phyloP scores from a whole-genome alignment of 2,888 invertebrate genomes.

The Dusona sp. region DNA sequence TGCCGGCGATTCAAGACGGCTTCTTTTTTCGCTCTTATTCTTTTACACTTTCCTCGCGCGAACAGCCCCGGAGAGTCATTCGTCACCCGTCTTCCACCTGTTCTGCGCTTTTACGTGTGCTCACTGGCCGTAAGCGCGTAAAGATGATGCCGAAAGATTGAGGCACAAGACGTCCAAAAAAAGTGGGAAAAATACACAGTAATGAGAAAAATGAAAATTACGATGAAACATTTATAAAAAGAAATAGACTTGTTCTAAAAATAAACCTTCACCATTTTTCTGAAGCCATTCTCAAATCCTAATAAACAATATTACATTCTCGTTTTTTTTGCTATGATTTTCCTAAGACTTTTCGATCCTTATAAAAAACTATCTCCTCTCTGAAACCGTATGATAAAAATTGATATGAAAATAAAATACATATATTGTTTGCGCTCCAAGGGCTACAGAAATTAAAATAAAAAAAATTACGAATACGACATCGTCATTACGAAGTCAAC shows the following conservation, averaged over 20 bases:
- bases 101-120: constrained; percentile 39
- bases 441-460: neutral
- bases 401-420: neutral
- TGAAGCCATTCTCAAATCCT: neutral
- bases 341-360: neutral
- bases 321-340: neutral
- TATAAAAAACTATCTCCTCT: neutral
- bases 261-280: neutral
- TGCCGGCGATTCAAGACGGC: constrained; percentile 32
- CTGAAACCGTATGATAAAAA: neutral
- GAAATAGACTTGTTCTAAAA: neutral
- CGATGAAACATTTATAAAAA: constrained; percentile 1
- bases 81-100: constrained; percentile 63
- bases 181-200: neutral
- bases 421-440: neutral
- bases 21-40: constrained; percentile 30
- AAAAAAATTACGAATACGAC: constrained; percentile 9
- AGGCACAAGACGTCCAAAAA: constrained; percentile 12
- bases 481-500: constrained; percentile 35
- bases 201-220: constrained; percentile 1
- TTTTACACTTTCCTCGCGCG: constrained; percentile 47
- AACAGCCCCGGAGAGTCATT: constrained; percentile 59
- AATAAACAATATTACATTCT: neutral
- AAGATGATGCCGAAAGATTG: constrained; percentile 49
- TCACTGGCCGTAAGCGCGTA: constrained; percentile 22